Percentiles rank a stretch among this genome's conserved stretches.
phyloP scores from a whole-genome alignment of 2,888 invertebrate species.

The Cremastinae sp. region DNA sequence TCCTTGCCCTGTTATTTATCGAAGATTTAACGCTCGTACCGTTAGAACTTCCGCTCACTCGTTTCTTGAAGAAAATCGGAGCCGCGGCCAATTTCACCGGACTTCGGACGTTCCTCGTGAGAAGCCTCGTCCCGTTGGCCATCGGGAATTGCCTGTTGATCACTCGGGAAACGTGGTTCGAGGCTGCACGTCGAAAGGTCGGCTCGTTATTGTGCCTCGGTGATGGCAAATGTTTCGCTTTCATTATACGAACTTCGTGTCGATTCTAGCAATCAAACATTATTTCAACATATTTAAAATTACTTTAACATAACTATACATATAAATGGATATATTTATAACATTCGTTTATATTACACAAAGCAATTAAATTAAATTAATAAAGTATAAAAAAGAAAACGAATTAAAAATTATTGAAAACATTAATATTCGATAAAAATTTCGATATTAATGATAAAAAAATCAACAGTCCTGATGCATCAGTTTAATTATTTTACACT shows the following conservation, averaged over 20 bases:
- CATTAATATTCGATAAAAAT: too few relatives aligned
- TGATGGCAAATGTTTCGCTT: constrained; percentile 62
- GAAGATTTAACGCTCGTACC: constrained; percentile 11
- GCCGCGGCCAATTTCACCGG: constrained; percentile 52
- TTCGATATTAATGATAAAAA: too few relatives aligned
- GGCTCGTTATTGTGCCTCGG: constrained; percentile 60
- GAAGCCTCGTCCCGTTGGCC: constrained; percentile 24
- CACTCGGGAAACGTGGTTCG: neutral
- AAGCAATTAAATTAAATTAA: too few relatives aligned
- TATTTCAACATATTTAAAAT: too few relatives aligned
- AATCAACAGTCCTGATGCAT: too few relatives aligned
- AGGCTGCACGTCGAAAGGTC: constrained; percentile 6
- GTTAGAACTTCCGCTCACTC: constrained; percentile 7
- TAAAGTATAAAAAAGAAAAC: neutral
- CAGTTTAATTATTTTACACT: constrained; percentile 19
- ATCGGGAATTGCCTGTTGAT: constrained; percentile 14
- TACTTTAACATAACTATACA: too few relatives aligned
- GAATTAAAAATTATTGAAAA: too few relatives aligned
- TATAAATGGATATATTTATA: too few relatives aligned
- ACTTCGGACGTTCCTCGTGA: constrained; percentile 51
- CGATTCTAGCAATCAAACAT: constrained; percentile 64
- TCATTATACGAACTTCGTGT: constrained; percentile 54
- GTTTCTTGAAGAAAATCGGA: constrained; percentile 53
- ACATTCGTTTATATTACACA: neutral
- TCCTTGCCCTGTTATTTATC: constrained; percentile 24